Evolutionary conservation across 1,140 invertebrate genomes (phyloP), one percentile per base, ranked within the genome.

Genomic region (Sipha flava): DNA sequence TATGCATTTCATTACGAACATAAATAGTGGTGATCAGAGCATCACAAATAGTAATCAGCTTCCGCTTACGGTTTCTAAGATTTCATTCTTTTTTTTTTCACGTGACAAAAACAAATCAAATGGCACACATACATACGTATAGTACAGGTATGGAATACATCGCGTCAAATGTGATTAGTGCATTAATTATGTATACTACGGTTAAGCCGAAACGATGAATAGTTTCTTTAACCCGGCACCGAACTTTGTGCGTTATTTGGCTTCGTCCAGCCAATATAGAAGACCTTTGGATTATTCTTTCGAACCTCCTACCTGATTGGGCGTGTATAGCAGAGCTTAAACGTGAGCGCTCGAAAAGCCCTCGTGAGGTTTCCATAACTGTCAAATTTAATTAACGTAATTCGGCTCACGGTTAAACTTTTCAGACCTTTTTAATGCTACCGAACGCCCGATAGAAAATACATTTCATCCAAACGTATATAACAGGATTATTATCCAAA

Each of bases 331-430:
- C 14, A 47, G 16, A 47, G 14, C 45, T 47, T 47, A 47, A 14
- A 18, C 45, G 1, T 18, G n/a, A n/a, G 37, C 10, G 34, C 34
- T 23, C 37, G 34, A 16, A 40, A 66, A 66, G 37, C 14, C 5
- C n/a, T 21, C 21, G n/a, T 40, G 62, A 66, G 62, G 62, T 66
- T 66, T 66, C 31, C 31, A 31, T 37, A 64, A 64, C 64, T 66
- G 64, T 66, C 64, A 43, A 43, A 43, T 66, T 66, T 43, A 40
- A 66, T 66, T 66, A 66, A 66, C 64, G 64, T 43, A 66, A 64
- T n/a, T 64, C 18, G 18, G 23, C 10, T n/a, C 16, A 14, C 54
- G 12, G 23, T 5, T 62, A 34, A n/a, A 31, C 59, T 31, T 21
- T 29, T n/a, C n/a, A n/a, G n/a, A 57, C 23, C 2, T 16, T 57